Evolutionary conservation across 2,888 invertebrate genomes (phyloP), one percentile per base, ranked within the genome.

Genomic region (Vandiemenella viatica): DNA sequence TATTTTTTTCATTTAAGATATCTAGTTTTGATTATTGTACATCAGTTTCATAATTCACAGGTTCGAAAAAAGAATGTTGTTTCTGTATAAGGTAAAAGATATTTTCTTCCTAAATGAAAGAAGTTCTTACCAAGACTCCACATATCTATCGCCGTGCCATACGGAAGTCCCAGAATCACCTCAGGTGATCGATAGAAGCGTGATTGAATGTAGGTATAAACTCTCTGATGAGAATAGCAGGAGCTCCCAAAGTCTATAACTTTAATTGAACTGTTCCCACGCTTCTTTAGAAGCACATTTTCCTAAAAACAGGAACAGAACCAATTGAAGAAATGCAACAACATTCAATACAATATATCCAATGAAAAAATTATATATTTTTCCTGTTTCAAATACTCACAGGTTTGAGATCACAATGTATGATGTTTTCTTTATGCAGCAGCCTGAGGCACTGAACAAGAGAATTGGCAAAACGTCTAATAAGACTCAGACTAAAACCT

Each of bases 401-500:
- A 42, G 97, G 98, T 71, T 98, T 98, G 85, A 98, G 88, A 77
- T 98, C 97, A 76, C 97, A 97, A 73, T 98, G 97, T 59, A 98
- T 97, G 63, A 98, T 95, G 69, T 91, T 85, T 71, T 92, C 95
- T 67, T 86, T 84, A 69, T 84, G 80, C 53, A 98, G 75, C 50
- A 95, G 90, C 67, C 96, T 93, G 65, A 98, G 74, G 67, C 97
- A 97, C 71, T 93, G 92, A 57, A 98, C 74, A 62, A 98, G 74
- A 54, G 95, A 95, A 70, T 96, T 92, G 58, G 96, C 93, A 73
- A 98, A 98, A 74, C 96, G 96, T 59, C 96, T 79, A 57, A 98
- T 96, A 59, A 98, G 75, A 70, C 95, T 93, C 65, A 96, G 72
- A 63, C 91, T 92, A 70, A 96, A 96, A 49, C 96, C 96, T 70